phyloP scores from a whole-genome alignment of 2,113 vertebrate species.

The Hypocryptadius cinnamomeus region DNA sequence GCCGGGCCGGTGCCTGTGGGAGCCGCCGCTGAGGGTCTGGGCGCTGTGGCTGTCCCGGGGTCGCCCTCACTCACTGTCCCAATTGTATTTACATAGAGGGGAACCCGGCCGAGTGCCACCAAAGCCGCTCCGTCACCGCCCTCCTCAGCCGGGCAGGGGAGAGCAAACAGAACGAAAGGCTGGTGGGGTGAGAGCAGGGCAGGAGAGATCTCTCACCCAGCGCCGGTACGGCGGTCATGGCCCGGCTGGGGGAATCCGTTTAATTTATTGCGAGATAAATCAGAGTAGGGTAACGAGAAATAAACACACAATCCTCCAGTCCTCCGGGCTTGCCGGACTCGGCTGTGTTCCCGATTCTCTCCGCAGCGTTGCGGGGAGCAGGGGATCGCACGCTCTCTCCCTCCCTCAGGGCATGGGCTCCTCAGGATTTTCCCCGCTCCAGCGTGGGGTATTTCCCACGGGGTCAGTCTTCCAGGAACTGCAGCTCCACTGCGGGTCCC shows the following conservation, averaged over 20 bases:
- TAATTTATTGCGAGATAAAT: background rate
- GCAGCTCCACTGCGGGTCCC: background rate
- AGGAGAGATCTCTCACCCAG: background rate
- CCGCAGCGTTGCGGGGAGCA: too few relatives aligned
- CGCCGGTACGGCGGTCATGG: too few relatives aligned
- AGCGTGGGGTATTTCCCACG: background rate
- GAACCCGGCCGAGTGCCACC: background rate
- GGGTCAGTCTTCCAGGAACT: background rate
- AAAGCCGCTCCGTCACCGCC: background rate
- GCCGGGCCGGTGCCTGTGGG: background rate
- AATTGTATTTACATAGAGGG: fast-evolving
- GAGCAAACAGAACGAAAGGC: background rate
- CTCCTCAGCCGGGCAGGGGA: background rate
- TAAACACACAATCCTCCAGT: background rate
- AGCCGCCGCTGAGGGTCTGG: fast-evolving
- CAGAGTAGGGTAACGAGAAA: background rate
- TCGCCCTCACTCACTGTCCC: background rate
- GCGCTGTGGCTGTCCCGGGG: fast-evolving
- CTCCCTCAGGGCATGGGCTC: background rate
- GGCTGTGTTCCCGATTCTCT: background rate
- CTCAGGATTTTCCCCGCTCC: background rate
- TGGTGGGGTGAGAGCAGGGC: too few relatives aligned
- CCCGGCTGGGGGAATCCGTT: too few relatives aligned
- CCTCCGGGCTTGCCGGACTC: too few relatives aligned
- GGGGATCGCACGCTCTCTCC: background rate